These are phyloP conservation scores for Cercopithecus diana DNA, from an alignment of 2,797 vertebrate genomes.

Conservation along the genomic window DNA sequence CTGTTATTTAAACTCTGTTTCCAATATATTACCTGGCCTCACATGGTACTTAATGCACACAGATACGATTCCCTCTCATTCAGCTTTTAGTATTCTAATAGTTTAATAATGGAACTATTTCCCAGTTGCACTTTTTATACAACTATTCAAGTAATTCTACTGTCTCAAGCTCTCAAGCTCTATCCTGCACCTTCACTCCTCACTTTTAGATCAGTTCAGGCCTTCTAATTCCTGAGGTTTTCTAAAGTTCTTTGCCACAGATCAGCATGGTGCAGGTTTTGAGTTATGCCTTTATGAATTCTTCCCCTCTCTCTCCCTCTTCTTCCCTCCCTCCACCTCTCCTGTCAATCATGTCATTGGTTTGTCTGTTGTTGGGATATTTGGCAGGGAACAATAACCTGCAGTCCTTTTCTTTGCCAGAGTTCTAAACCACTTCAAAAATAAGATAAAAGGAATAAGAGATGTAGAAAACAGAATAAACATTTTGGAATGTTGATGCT, in stretches of 20 bases:
- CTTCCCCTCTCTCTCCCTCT: not conserved
- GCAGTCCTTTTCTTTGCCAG: not conserved
- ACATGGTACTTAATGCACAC: not conserved
- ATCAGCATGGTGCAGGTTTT: not conserved
- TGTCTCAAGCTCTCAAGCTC: not conserved
- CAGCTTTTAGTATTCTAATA: not conserved
- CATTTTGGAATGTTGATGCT: not conserved
- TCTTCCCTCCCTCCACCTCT: too few species aligned
- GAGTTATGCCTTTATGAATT: not conserved
- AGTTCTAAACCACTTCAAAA: conserved; percentile 2
- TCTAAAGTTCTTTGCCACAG: not conserved
- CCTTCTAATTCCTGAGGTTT: not conserved
- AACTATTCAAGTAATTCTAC: not conserved
- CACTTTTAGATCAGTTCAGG: not conserved
- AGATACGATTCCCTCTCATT: not conserved
- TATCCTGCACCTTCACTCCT: not conserved
- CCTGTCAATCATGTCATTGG: not conserved
- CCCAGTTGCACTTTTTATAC: not conserved
- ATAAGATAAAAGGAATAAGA: not conserved
- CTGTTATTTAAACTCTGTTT: not conserved
- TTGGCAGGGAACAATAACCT: not conserved
- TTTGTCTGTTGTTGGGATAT: not conserved
- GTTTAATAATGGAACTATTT: not conserved
- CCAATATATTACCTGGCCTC: not conserved
- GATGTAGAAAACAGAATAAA: not conserved